Conservation (phyloP, 2,888 invertebrate species). For the Pachymerium ferrugineum region DNA sequence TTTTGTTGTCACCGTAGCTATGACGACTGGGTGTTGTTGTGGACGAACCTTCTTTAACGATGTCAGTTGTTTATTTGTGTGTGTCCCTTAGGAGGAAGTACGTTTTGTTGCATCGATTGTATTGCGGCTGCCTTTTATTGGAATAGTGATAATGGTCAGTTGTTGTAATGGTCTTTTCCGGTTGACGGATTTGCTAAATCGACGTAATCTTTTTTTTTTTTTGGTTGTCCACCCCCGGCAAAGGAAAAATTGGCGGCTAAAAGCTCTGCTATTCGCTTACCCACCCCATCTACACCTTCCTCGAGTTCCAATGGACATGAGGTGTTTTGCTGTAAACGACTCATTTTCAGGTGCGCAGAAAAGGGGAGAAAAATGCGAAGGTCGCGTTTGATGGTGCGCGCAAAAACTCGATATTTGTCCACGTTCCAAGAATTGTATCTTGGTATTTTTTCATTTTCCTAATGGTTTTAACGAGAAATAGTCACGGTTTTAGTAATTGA, state of each 20-base stretch:
- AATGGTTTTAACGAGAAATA: no score
- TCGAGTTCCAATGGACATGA: no score
- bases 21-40: neutral
- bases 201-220: neutral
- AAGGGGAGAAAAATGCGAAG: neutral
- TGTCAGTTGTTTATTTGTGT: neutral
- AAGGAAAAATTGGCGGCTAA: neutral
- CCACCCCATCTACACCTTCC: neutral
- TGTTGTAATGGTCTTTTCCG: neutral
- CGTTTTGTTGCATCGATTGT: neutral
- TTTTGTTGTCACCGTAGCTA: neutral
- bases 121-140: neutral
- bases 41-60: neutral
- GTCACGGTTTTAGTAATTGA: no score
- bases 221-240: neutral
- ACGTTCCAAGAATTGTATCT: neutral
- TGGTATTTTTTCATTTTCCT: neutral
- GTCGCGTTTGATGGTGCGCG: neutral
- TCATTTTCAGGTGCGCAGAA: neutral
- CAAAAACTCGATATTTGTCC: neutral
- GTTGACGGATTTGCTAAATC: neutral
- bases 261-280: neutral
- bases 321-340: neutral
- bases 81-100: neutral
- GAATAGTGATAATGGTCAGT: neutral